Base-by-base conservation (phyloP, 2,888 invertebrate species). In the Ectemnius continuus region DNA sequence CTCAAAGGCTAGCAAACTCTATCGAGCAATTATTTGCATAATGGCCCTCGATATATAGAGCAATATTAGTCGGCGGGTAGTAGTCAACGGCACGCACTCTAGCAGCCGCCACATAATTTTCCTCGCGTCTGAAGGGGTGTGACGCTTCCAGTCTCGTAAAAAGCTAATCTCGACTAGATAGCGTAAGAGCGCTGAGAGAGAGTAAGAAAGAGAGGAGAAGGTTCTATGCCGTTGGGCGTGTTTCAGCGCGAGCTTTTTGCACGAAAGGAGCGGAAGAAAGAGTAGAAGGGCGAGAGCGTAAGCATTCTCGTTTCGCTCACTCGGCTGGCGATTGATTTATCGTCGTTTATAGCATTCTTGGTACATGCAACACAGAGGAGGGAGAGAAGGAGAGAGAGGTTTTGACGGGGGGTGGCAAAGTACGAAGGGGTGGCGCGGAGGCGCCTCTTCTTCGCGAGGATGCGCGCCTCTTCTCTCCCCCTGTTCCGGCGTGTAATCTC, bases 271-370 rank as follows among this genome's bases (percentile, higher is more conserved):
- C 36, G 11, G 8, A 36, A 8, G 36, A 11, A 36, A 36, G 36
- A 8, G 36, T 6, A 36, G 4, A 11, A 8, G 36, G 36, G 36
- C 36, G 36, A 36, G 11, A 61, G 46, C 59, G 62, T 52, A 68
- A 70, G 60, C 57, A 23, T 67, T 81, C 75, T 73, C 45, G 65
- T 36, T 36, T 36, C 36, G 36, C 36, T 68, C 56, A 60, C 67
- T 52, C 16, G 52, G 1, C 68, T 75, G 61, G 61, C 67, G 65
- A 76, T 75, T 74, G 75, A 81, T 82, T 79, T 79, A 78, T 76
- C 26, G 70, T 14, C 61, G 61, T 47, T 61, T 65, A 59, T 58
- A 56, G 71, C 26, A 66, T 64, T 47, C 74, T 61, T 63, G 67
- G 57, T 72, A 56, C 67, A 59, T 61, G 65, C 14, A 18, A 46